phyloP scores from a whole-genome alignment of 2,888 invertebrate species.

The Ochlodes sylvanus region DNA sequence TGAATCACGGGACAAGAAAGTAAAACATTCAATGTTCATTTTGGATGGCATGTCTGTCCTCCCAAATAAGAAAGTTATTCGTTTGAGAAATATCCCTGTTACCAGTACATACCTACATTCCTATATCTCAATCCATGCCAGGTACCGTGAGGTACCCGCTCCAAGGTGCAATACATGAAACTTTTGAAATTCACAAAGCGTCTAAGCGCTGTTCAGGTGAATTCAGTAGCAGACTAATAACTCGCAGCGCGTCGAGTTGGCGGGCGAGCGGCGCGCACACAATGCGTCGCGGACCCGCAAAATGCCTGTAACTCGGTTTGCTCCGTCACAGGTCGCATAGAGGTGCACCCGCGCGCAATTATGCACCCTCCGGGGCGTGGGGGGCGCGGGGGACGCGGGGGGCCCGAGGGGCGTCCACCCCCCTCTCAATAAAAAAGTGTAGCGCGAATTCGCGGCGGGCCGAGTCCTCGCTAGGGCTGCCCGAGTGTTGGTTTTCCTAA shows the following conservation, averaged over 20 bases:
- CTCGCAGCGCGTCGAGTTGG: constrained; percentile 6
- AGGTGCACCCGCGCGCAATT: constrained; percentile 57
- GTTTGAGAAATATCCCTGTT: too few species aligned
- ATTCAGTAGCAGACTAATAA: constrained; percentile 9
- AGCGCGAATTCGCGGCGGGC: constrained; percentile 60
- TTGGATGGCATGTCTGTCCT: too few species aligned
- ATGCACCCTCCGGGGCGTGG: constrained; percentile 58
- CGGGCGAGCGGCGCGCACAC: constrained; percentile 17
- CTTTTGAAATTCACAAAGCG: background rate
- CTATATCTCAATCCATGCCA: too few species aligned
- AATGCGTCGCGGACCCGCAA: constrained; percentile 42
- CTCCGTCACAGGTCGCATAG: constrained; percentile 55
- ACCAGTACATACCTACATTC: too few species aligned
- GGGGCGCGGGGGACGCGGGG: constrained; percentile 44
- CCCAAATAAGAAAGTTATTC: too few species aligned
- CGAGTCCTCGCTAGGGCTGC: constrained; percentile 51
- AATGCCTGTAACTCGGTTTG: constrained; percentile 63
- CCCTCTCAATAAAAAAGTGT: constrained; percentile 65
- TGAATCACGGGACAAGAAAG: too few species aligned
- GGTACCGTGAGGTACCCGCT: too few species aligned
- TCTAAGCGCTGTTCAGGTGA: background rate
- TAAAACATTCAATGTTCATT: too few species aligned
- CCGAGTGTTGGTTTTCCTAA: constrained; percentile 28
- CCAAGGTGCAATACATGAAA: too few species aligned
- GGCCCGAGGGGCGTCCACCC: constrained; percentile 42